A percentile compares a stretch with the other conserved stretches of the same genome.
Conservation (phyloP, 2,888 invertebrate species). For the Watsonalla binaria region DNA sequence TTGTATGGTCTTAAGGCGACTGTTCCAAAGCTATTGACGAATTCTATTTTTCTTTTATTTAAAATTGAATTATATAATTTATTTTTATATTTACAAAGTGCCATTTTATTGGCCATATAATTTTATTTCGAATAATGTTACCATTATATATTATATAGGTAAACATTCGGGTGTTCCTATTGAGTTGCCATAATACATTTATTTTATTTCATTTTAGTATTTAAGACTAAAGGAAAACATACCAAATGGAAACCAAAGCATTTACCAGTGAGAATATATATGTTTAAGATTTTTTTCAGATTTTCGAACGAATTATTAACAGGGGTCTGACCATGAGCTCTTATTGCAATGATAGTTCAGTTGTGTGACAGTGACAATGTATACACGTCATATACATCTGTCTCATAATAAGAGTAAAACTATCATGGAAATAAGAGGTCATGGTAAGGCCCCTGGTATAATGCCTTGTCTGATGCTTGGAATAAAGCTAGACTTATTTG, state of each 20-base stretch:
- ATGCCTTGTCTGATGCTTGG: too few relatives aligned
- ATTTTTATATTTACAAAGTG: constrained; percentile 7
- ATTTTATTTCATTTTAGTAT: constrained; percentile 18
- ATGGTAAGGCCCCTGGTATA: too few relatives aligned
- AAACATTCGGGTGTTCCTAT: constrained; percentile 30
- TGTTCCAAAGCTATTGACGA: background rate
- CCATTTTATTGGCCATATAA: constrained; percentile 10
- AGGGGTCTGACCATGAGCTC: too few relatives aligned
- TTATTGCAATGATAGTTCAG: too few relatives aligned
- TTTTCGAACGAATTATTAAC: background rate
- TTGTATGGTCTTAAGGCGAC: background rate
- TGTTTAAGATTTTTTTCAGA: constrained; percentile 4
- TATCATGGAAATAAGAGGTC: too few relatives aligned
- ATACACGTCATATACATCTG: too few relatives aligned
- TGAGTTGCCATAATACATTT: constrained; percentile 43
- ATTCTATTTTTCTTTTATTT: background rate
- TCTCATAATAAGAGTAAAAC: too few relatives aligned
- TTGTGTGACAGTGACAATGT: too few relatives aligned
- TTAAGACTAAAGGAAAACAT: constrained; percentile 20
- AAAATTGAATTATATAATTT: background rate
- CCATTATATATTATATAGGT: constrained; percentile 10
- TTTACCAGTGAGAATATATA: constrained; percentile 24
- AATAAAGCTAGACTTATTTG: too few relatives aligned
- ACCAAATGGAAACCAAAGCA: constrained; percentile 37
- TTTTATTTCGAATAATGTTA: constrained; percentile 14